These are phyloP conservation scores for Ptyas mucosa DNA, from an alignment of 2,113 vertebrate species.

Conservation along the genomic window DNA sequence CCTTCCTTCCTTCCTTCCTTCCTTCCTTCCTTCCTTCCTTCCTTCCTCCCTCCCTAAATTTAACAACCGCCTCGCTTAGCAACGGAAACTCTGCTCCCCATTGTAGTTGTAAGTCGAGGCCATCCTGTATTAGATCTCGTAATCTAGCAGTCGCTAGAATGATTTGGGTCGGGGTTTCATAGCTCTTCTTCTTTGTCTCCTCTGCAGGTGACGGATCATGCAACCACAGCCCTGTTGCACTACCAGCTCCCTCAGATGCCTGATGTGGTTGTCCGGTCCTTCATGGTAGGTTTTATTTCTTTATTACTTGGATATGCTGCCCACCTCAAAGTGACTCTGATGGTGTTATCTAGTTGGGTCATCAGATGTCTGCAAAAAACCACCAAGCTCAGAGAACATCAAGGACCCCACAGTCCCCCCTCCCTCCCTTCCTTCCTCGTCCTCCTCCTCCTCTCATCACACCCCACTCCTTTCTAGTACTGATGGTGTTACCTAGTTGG, in stretches of 20 bases:
- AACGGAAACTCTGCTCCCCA: too few relatives aligned
- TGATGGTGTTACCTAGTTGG: too few relatives aligned
- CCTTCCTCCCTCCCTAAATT: too few relatives aligned
- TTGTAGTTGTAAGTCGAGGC: too few relatives aligned
- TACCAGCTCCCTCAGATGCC: slow-evolving; percentile 99
- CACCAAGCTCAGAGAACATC: too few relatives aligned
- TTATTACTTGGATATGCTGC: background rate
- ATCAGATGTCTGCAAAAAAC: too few relatives aligned
- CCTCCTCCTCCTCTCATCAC: too few relatives aligned
- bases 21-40: too few relatives aligned
- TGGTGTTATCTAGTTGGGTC: background rate
- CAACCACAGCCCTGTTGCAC: slow-evolving; percentile 92
- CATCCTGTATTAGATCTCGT: background rate
- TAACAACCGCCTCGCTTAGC: too few relatives aligned
- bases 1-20: too few relatives aligned
- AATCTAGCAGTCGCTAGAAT: background rate
- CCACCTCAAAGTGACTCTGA: background rate
- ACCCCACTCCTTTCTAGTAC: too few relatives aligned
- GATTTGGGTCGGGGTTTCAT: background rate
- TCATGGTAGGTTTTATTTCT: slow-evolving; percentile 82
- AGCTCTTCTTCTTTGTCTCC: background rate
- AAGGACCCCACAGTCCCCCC: background rate
- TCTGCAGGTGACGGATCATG: slow-evolving; percentile 91
- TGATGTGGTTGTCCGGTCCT: slow-evolving; percentile 94
- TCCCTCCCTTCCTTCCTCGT: too few relatives aligned